Evolutionary conservation across 2,888 invertebrate genomes (phyloP), one percentile per base, ranked within the genome.

Genomic region (Helobdella robusta): DNA sequence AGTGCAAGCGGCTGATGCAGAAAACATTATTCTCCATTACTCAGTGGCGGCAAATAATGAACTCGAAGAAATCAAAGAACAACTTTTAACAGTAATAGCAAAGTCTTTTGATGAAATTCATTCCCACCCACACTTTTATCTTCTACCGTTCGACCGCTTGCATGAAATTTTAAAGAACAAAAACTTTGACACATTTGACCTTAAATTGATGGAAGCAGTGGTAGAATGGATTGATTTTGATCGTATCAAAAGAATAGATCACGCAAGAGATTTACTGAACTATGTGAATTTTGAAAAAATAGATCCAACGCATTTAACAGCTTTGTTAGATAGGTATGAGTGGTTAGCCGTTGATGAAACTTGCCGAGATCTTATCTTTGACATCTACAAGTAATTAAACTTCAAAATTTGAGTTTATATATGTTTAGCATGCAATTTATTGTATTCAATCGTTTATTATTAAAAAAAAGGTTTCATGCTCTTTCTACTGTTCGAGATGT

Each of bases 11-110:
- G 15, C 40, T 25, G 36, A 36, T 23, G 11, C 60, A 40, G 44
- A 60, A 25, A 60, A 60, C 44, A 36, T 60, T 40, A 40, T 60
- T 25, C 44, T 40, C n/a, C 44, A 60, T 36, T 60, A 60, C 44
- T 60, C 44, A 25, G 35, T 60, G 23, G 60, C 60, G 40, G 23
- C 23, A 23, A 60, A 60, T 20, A 35, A 44, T 30, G n/a, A 15
- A 18, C 30, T 60, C n/a, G 25, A 36, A 25, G 34, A 8, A n/a
- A 36, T 25, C 18, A 60, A 60, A 6, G 40, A 44, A n/a, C n/a
- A 2, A 28, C 28, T 60, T 44, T n/a, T 60, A 25, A 40, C n/a
- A 60, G 20, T 28, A 11, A 60, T 60, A 18, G 36, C 44, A 28
- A 23, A 60, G 18, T 35, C 34, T n/a, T 36, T 60, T 18, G 40